Evolutionary conservation across 2,113 vertebrate species (phyloP).

Genomic region (Neotoma lepida): DNA sequence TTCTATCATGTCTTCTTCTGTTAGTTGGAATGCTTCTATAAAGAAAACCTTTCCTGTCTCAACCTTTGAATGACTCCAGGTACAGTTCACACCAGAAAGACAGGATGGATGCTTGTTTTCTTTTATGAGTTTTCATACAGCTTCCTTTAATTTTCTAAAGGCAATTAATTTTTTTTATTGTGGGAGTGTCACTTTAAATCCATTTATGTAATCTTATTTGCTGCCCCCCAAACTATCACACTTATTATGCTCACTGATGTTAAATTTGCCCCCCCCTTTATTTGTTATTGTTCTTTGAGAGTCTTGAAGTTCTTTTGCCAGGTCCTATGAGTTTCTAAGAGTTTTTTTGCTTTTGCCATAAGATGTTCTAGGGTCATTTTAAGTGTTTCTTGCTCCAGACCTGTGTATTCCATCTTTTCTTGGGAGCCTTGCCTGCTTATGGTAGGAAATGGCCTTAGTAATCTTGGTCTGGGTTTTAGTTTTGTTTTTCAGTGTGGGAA

Average conservation of each 20-base stretch:
- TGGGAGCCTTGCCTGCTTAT: slow-evolving; percentile 23
- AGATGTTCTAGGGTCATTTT: neutral
- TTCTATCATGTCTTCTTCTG: slow-evolving; percentile 38
- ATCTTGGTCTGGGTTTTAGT: slow-evolving; percentile 32
- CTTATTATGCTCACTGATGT: neutral
- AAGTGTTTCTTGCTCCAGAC: neutral
- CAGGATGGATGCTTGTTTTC: slow-evolving; percentile 9
- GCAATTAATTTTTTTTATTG: neutral
- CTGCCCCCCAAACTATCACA: neutral
- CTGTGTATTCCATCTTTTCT: neutral
- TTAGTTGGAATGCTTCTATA: neutral
- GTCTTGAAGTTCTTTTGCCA: neutral
- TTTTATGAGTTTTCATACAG: slow-evolving; percentile 35
- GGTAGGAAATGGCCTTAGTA: neutral
- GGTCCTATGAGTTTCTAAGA: slow-evolving; percentile 27
- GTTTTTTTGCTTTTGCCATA: slow-evolving; percentile 1
- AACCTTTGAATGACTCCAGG: neutral
- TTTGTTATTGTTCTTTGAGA: neutral
- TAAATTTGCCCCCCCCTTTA: neutral
- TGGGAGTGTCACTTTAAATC: neutral
- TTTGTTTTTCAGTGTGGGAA: neutral
- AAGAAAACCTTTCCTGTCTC: neutral
- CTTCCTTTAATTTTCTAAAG: slow-evolving; percentile 39
- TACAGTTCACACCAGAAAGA: slow-evolving; percentile 22
- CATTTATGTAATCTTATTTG: slow-evolving; percentile 20